Evolutionary conservation across 1,140 invertebrate species (phyloP).

Genomic region (Sitophilus oryzae): DNA sequence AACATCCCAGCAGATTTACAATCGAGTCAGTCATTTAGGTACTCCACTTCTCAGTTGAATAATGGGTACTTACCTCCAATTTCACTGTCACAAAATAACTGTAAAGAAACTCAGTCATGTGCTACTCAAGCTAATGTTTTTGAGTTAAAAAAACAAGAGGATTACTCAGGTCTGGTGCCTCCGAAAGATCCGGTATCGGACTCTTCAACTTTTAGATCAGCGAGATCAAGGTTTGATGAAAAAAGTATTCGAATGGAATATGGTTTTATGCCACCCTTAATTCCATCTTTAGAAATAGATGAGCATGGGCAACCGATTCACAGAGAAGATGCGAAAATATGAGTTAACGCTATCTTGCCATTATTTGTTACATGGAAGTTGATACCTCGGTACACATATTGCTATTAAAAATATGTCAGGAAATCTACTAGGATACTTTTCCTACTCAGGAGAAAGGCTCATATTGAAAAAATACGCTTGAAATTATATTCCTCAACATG

Average conservation of each 20-base stretch:
- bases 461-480: too few relatives aligned
- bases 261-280: conserved; percentile 71
- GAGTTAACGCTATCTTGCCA: too few relatives aligned
- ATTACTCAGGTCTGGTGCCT: conserved; percentile 47
- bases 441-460: too few relatives aligned
- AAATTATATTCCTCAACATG: too few relatives aligned
- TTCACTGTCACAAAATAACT: neutral
- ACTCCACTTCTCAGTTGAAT: conserved; percentile 15
- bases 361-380: too few relatives aligned
- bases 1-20: conserved; percentile 6
- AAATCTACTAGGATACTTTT: too few relatives aligned
- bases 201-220: conserved; percentile 32
- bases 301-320: conserved; percentile 57
- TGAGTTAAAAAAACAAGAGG: conserved; percentile 12
- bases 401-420: too few relatives aligned
- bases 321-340: conserved; percentile 32
- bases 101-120: conserved; percentile 4
- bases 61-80: conserved; percentile 17
- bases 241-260: conserved; percentile 68
- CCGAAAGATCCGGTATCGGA: conserved; percentile 24
- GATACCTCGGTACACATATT: too few relatives aligned
- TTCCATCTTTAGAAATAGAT: conserved; percentile 74
- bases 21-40: neutral
- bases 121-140: neutral
- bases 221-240: conserved; percentile 33